phyloP scores from a whole-genome alignment of 2,888 invertebrate genomes.

The Andrena marginata region DNA sequence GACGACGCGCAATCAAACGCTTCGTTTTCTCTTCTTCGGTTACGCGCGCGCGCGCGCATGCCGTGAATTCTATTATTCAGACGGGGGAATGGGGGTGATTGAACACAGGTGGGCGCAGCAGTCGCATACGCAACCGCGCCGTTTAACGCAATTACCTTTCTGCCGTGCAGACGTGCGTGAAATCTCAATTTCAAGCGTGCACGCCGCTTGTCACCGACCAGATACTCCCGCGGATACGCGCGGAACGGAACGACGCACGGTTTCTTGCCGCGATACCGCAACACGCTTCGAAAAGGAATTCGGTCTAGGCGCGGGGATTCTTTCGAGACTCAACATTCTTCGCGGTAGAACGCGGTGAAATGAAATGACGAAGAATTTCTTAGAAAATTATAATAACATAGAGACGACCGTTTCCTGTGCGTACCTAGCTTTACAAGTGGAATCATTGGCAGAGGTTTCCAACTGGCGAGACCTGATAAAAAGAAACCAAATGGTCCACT shows the following conservation, averaged over 20 bases:
- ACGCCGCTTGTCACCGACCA: constrained; percentile 50
- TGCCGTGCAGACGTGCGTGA: constrained; percentile 78
- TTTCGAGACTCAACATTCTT: neutral
- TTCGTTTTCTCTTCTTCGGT: constrained; percentile 26
- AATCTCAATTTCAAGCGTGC: constrained; percentile 73
- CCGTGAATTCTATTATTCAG: constrained; percentile 72
- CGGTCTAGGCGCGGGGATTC: neutral
- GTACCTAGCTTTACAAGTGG: too few species aligned
- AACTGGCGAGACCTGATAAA: too few species aligned
- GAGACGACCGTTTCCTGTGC: neutral
- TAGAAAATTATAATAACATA: neutral
- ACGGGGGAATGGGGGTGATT: constrained; percentile 42
- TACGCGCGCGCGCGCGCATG: constrained; percentile 36
- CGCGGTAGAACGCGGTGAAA: neutral
- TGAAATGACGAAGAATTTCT: neutral
- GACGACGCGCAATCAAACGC: constrained; percentile 67
- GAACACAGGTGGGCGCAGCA: constrained; percentile 68
- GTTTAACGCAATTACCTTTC: constrained; percentile 81
- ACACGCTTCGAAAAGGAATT: constrained; percentile 8
- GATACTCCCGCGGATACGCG: constrained; percentile 17
- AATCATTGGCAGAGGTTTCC: too few species aligned
- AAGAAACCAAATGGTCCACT: too few species aligned
- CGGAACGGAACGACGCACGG: constrained; percentile 10
- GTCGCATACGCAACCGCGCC: constrained; percentile 78
- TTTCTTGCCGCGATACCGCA: constrained; percentile 47